Evolutionary conservation across 1,140 invertebrate species (phyloP).

Genomic region (Trichoplusia ni): DNA sequence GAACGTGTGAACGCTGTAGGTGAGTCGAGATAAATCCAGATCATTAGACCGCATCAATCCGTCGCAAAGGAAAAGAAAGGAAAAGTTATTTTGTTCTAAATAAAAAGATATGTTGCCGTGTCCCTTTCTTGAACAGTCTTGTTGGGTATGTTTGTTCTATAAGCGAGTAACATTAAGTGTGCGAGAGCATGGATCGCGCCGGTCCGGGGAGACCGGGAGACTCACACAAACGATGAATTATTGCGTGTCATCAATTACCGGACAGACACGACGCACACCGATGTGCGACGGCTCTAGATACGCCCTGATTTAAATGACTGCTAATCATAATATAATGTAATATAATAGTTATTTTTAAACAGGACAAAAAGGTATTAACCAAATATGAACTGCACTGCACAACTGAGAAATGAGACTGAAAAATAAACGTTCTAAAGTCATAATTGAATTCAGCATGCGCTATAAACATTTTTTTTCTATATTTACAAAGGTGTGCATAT

Average conservation of each 20-base stretch:
- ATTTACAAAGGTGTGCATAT: no score
- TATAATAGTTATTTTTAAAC: no score
- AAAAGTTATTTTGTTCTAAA: constrained; percentile 23
- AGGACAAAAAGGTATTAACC: no score
- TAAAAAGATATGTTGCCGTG: constrained; percentile 23
- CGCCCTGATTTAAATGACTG: no score
- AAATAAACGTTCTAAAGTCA: no score
- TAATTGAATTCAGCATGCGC: no score
- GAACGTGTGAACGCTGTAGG: constrained; percentile 12
- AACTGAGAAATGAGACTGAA: no score
- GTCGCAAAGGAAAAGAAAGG: constrained; percentile 9
- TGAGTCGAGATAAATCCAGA: constrained; percentile 22
- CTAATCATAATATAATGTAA: no score
- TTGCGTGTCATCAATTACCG: constrained; percentile 75
- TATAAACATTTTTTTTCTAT: no score
- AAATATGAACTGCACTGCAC: no score
- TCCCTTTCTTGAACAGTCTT: constrained; percentile 20
- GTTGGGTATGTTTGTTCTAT: constrained; percentile 24
- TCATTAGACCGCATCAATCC: constrained; percentile 28
- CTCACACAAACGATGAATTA: constrained; percentile 76
- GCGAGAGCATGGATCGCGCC: constrained; percentile 22
- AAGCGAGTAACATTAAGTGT: constrained; percentile 32
- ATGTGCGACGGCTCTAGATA: constrained; percentile 29
- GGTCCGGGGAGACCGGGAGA: constrained; percentile 55
- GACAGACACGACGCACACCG: constrained; percentile 49